Evolutionary conservation across 2,113 vertebrate genomes (phyloP).

Genomic region (Anhinga rufa): DNA sequence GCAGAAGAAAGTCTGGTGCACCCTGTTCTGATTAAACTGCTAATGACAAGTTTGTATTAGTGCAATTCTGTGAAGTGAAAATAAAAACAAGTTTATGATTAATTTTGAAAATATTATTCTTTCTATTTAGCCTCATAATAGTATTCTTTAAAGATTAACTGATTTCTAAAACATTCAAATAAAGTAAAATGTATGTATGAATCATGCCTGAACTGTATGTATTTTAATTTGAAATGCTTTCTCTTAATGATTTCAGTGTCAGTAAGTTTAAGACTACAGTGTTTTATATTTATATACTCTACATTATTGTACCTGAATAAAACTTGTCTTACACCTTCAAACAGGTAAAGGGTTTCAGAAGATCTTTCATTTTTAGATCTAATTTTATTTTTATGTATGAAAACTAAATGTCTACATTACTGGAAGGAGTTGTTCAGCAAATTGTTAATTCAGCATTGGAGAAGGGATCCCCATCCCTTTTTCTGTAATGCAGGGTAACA

Average conservation of each 20-base stretch:
- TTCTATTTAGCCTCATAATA: neutral
- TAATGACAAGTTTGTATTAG: neutral
- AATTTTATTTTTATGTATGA: neutral
- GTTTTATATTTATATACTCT: neutral
- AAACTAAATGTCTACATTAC: neutral
- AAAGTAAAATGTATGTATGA: neutral
- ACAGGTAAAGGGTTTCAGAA: neutral
- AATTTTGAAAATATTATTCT: neutral
- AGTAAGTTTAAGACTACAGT: neutral
- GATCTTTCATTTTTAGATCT: neutral
- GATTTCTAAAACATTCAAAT: neutral
- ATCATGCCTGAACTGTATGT: neutral
- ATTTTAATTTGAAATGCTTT: neutral
- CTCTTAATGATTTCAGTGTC: neutral
- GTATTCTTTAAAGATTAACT: neutral
- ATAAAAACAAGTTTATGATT: neutral
- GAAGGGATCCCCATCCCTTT: neutral
- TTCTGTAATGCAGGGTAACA: neutral
- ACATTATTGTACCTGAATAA: neutral
- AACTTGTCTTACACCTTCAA: neutral
- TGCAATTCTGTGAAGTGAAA: neutral
- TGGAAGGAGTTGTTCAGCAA: neutral
- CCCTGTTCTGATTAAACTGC: neutral
- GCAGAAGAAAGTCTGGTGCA: neutral
- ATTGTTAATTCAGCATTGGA: neutral